Base-by-base conservation (phyloP, 2,797 vertebrate species). In the Amblyraja radiata region DNA sequence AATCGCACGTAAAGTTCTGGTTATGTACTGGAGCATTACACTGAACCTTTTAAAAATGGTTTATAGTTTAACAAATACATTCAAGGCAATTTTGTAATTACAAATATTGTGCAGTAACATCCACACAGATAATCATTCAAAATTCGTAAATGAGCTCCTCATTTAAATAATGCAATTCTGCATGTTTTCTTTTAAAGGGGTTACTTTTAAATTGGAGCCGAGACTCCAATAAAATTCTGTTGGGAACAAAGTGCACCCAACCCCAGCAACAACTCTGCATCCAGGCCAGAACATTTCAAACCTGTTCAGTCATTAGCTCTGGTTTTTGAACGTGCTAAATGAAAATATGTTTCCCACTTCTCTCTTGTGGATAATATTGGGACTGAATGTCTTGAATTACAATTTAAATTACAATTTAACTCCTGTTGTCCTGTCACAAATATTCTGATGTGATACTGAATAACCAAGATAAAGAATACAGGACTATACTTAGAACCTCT, bases 71-170 rank as follows among this genome's bases (percentile, higher is more conserved):
- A 36, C 84, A 21, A 88, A 88, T 88, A 18, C 63, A 88, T 88
- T 68, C n/a, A 88, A 88, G 36, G 14, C 84, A n/a, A 88, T 88
- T 88, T 9, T 68, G 6, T n/a, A 88, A 68, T 88, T 36, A 88
- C 65, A 18, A 18, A 32, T 32, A 32, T 65, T 21, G n/a, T 36
- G 21, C 9, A 32, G n/a, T 88, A 65, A 88, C 18, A 65, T 14
- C 61, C 21, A 65, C 14, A 86, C 14, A 13, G 28, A 86, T 63
- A n/a, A 86, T 61, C 54, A 71, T 63, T 63, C 61, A 7, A 86
- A 86, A 28, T 32, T 63, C 28, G 2, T n/a, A 28, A 39, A 1
- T 86, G 11, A 86, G 2, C 11, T 61, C 23, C 14, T 88, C 65
- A 84, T 21, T 68, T 88, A n/a, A 88, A 88, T 13, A 78, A 36